phyloP scores from a whole-genome alignment of 2,113 vertebrate species.

The Oncorhynchus nerka region DNA sequence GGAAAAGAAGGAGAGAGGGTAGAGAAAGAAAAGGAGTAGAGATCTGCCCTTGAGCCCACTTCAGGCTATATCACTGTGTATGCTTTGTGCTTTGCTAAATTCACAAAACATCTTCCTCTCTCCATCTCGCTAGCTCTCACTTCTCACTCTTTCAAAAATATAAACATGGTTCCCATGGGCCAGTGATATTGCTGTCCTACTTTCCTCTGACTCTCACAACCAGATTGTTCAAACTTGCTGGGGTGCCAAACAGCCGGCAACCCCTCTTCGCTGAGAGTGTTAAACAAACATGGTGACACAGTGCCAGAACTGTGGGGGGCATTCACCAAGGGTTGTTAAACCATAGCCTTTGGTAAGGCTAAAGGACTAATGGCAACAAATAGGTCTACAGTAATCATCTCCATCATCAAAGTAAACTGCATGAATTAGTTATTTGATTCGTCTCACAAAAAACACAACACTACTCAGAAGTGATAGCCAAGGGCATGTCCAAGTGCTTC shows the following conservation, averaged over 20 bases:
- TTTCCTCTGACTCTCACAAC: conserved; percentile 30
- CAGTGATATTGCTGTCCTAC: conserved; percentile 26
- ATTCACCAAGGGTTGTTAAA: conserved; percentile 54
- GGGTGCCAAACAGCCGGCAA: conserved; percentile 21
- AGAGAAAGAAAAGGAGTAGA: conserved; percentile 37
- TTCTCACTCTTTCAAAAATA: conserved; percentile 14
- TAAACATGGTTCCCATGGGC: conserved; percentile 31
- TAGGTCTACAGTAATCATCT: conserved; percentile 35
- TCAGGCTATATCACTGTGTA: conserved; percentile 23
- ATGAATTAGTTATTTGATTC: conserved; percentile 64
- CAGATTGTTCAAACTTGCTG: conserved; percentile 33
- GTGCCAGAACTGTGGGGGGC: conserved; percentile 37
- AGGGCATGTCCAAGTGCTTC: neutral
- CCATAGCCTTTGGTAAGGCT: conserved; percentile 50
- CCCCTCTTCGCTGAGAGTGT: conserved; percentile 21
- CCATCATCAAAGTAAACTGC: conserved; percentile 63
- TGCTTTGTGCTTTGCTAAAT: conserved; percentile 60
- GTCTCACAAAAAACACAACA: conserved; percentile 27
- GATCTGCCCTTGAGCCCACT: conserved; percentile 56
- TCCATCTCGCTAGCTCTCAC: neutral
- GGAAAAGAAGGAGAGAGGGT: conserved; percentile 12
- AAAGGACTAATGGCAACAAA: conserved; percentile 31
- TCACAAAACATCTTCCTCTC: conserved; percentile 27
- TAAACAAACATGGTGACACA: conserved; percentile 41
- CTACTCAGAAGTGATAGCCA: conserved; percentile 11